Percentiles rank a stretch among this genome's conserved stretches.
These are phyloP conservation scores for Alouatta palliata DNA, from an alignment of 2,113 vertebrate genomes.

Conservation along the genomic window DNA sequence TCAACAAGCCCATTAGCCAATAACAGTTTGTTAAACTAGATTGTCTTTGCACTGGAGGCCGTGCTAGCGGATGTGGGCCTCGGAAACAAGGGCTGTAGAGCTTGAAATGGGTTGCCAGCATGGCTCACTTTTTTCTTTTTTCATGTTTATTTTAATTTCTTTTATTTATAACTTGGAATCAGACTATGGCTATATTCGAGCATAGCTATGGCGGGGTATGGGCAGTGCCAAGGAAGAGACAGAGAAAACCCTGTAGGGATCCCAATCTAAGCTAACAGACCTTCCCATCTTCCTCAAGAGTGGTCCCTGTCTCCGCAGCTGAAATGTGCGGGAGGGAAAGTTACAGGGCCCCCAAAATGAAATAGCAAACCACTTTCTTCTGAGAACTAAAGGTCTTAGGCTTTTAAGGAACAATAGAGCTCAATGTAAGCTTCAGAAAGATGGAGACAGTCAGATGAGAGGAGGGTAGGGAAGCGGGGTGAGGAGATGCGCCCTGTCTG, in stretches of 20 bases:
- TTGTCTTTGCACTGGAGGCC: background rate
- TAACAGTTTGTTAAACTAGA: background rate
- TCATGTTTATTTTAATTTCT: background rate
- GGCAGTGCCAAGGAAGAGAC: conserved; percentile 13
- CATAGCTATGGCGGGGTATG: background rate
- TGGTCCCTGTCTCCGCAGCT: background rate
- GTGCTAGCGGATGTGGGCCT: background rate
- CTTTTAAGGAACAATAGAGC: conserved; percentile 47
- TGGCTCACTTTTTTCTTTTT: background rate
- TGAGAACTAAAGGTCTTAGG: conserved; percentile 30
- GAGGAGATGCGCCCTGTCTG: background rate
- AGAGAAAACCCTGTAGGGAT: background rate
- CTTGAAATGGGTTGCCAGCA: background rate
- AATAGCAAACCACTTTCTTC: conserved; percentile 29
- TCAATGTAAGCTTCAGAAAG: conserved; percentile 36
- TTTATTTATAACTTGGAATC: background rate
- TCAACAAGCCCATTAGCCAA: background rate
- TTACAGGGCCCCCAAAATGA: background rate
- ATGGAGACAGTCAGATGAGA: conserved; percentile 25
- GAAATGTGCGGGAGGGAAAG: background rate
- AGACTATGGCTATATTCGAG: background rate
- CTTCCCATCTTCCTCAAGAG: background rate
- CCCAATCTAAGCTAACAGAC: background rate
- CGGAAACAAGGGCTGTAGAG: background rate
- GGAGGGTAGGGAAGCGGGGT: background rate